Percentiles rank a stretch among this genome's conserved stretches.
Evolutionary conservation across 1,140 invertebrate genomes (phyloP).

Genomic region (Prorops nasuta): DNA sequence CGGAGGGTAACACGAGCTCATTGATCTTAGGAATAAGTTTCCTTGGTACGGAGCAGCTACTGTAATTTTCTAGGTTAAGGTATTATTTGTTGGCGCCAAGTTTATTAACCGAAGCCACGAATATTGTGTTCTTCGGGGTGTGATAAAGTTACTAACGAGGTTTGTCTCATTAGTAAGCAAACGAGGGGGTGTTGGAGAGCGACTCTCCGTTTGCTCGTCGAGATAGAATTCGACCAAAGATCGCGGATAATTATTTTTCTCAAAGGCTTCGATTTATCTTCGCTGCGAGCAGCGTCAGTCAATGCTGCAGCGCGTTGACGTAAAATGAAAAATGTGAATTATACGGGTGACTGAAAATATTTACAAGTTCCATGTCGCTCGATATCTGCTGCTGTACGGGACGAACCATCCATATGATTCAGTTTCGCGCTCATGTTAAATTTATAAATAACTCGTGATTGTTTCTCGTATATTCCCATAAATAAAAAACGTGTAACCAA

Average conservation of each 20-base stretch:
- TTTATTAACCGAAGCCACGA: slow-evolving; percentile 1
- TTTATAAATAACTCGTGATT: no score
- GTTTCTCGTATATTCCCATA: no score
- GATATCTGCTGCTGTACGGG: no score
- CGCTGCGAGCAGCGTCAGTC: slow-evolving; percentile 1
- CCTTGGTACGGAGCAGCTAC: no score
- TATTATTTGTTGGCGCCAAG: slow-evolving; percentile 13
- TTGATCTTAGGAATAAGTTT: no score
- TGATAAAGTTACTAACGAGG: slow-evolving; percentile 22
- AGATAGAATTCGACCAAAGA: slow-evolving; percentile 1
- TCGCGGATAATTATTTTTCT: slow-evolving; percentile 19
- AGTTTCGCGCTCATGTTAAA: no score
- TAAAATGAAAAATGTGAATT: slow-evolving; percentile 23
- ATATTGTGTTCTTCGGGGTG: slow-evolving; percentile 7
- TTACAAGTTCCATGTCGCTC: neutral
- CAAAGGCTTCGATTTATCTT: slow-evolving; percentile 27
- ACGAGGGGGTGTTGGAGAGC: no score
- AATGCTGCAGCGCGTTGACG: neutral
- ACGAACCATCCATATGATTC: slow-evolving; percentile 13
- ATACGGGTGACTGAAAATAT: slow-evolving; percentile 23
- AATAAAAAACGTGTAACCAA: no score
- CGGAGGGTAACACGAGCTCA: no score
- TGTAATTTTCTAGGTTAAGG: no score
- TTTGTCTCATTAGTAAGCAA: slow-evolving; percentile 18
- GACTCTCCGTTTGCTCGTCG: no score